phyloP scores from a whole-genome alignment of 1,140 invertebrate genomes.

The Orius insidiosus region DNA sequence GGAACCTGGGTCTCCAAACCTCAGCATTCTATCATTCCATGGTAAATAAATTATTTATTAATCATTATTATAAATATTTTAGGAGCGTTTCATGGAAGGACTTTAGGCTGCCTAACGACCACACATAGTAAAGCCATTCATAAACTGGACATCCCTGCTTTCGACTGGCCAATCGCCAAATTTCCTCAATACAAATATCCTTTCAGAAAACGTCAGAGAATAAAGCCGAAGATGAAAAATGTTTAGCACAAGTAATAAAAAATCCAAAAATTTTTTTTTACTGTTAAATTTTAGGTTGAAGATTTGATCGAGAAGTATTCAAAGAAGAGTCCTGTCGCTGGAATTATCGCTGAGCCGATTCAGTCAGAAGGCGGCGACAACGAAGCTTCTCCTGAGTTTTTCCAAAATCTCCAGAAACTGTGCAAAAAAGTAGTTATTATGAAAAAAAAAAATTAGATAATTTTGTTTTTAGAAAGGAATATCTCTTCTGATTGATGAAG shows the following conservation, averaged over 20 bases:
- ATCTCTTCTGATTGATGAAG: slow-evolving; percentile 84
- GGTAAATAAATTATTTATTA: slow-evolving; percentile 28
- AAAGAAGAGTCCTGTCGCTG: slow-evolving; percentile 73
- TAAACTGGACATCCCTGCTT: slow-evolving; percentile 87
- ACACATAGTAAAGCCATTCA: slow-evolving; percentile 93
- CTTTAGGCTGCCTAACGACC: slow-evolving; percentile 65
- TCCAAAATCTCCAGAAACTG: slow-evolving; percentile 68
- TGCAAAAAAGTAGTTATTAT: slow-evolving; percentile 46
- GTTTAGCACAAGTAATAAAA: slow-evolving; percentile 44
- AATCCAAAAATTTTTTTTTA: too few relatives aligned
- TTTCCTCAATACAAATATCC: slow-evolving; percentile 91
- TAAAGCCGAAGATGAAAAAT: slow-evolving; percentile 58
- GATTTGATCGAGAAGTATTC: slow-evolving; percentile 57
- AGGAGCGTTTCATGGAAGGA: slow-evolving; percentile 75
- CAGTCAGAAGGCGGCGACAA: slow-evolving; percentile 96
- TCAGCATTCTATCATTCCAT: slow-evolving; percentile 80
- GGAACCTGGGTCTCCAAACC: slow-evolving; percentile 62
- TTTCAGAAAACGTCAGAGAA: slow-evolving; percentile 67
- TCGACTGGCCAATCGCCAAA: slow-evolving; percentile 84
- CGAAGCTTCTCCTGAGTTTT: slow-evolving; percentile 84
- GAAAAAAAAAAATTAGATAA: background rate
- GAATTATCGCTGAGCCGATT: slow-evolving; percentile 91
- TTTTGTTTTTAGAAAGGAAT: slow-evolving; percentile 37
- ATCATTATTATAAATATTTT: background rate
- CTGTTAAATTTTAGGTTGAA: slow-evolving; percentile 37